These are phyloP conservation scores for Platerodrilus igneus DNA, from an alignment of 2,888 invertebrate genomes.

Conservation along the genomic window DNA sequence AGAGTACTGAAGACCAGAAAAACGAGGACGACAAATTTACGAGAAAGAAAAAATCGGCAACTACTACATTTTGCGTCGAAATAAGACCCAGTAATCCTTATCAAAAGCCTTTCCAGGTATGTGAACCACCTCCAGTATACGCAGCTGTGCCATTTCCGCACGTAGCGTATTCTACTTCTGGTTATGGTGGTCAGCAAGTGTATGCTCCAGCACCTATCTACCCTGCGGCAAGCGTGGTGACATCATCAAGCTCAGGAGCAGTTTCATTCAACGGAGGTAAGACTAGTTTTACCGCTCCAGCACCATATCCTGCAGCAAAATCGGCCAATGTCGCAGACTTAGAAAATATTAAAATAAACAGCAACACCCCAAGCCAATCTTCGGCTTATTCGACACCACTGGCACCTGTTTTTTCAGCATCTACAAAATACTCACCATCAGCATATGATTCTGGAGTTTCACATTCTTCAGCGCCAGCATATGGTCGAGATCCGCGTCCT, in stretches of 20 bases:
- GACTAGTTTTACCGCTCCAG: conserved; percentile 2
- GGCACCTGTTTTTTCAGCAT: conserved; percentile 4
- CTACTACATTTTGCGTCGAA: conserved; percentile 50
- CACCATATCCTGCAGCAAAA: conserved; percentile 20
- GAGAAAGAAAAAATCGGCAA: conserved; percentile 43
- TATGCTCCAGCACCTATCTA: conserved; percentile 15
- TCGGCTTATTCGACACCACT: conserved; percentile 2
- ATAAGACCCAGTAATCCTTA: conserved; percentile 44
- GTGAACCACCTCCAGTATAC: conserved; percentile 34
- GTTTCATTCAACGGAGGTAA: not conserved
- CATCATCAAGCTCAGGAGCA: conserved; percentile 3
- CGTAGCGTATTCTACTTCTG: conserved; percentile 6
- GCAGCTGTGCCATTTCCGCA: conserved; percentile 10
- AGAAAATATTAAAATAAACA: too few relatives aligned
- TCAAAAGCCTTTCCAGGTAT: conserved; percentile 45
- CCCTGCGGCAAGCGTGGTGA: too few relatives aligned
- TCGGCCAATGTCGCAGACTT: too few relatives aligned
- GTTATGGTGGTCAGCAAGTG: conserved; percentile 12
- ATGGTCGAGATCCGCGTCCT: conserved; percentile 3
- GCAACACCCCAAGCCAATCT: not conserved
- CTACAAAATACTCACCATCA: too few relatives aligned
- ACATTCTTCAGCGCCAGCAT: too few relatives aligned
- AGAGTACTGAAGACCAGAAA: conserved; percentile 1
- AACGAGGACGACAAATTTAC: conserved; percentile 20
- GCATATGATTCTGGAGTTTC: not conserved